phyloP scores from a whole-genome alignment of 2,113 vertebrate species.

The Cynocephalus volans region DNA sequence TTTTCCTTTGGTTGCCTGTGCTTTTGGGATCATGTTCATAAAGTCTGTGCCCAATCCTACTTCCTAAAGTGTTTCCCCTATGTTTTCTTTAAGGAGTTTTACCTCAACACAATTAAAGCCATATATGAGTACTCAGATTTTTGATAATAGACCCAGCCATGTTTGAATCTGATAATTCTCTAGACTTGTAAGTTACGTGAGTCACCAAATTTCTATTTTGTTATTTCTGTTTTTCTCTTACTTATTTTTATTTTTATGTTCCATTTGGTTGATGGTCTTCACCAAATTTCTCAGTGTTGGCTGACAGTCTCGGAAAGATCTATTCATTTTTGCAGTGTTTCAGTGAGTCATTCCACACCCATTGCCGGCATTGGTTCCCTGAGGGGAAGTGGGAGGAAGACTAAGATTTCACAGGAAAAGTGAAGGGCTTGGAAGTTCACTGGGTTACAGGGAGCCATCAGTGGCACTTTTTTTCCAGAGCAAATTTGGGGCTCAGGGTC shows the following conservation, averaged over 20 bases:
- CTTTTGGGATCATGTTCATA: too few species aligned
- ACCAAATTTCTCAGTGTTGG: constrained; percentile 67
- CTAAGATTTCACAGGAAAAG: neutral
- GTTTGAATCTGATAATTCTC: neutral
- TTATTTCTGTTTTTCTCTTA: constrained; percentile 32
- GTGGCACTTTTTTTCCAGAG: neutral
- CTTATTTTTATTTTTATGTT: neutral
- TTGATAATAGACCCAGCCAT: neutral
- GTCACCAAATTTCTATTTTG: neutral
- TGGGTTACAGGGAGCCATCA: neutral
- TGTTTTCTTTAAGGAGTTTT: too few species aligned
- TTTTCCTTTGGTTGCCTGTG: too few species aligned
- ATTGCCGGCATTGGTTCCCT: neutral
- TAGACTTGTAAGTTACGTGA: neutral
- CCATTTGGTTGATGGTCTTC: constrained; percentile 53
- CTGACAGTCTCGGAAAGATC: constrained; percentile 67
- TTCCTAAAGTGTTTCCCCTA: too few species aligned
- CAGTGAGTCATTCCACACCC: constrained; percentile 74
- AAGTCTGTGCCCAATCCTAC: too few species aligned
- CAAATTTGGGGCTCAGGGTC: neutral
- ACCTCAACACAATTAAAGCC: too few species aligned
- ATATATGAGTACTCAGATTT: neutral
- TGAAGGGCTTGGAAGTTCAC: constrained; percentile 1
- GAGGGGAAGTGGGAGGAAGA: neutral
- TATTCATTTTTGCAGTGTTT: constrained; percentile 49